Evolutionary conservation across 2,888 invertebrate genomes (phyloP).

Genomic region (Corbicula japonica): DNA sequence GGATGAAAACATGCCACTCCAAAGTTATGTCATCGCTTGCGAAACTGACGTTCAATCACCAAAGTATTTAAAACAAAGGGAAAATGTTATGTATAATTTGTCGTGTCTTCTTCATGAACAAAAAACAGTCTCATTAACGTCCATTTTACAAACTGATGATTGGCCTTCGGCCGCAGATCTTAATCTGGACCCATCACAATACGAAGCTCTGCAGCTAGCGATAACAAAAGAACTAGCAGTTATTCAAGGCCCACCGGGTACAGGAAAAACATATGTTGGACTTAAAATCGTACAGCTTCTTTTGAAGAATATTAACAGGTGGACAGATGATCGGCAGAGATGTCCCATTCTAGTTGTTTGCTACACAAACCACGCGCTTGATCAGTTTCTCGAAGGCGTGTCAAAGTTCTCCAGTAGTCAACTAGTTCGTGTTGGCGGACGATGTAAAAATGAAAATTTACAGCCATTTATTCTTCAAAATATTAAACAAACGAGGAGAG

Average conservation of each 20-base stretch:
- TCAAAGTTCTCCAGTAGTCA: conserved; percentile 58
- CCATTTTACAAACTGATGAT: conserved; percentile 55
- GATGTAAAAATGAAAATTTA: conserved; percentile 74
- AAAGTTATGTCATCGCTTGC: conserved; percentile 75
- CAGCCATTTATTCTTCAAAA: conserved; percentile 65
- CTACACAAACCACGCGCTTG: conserved; percentile 86
- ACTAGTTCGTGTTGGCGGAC: conserved; percentile 83
- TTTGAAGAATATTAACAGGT: conserved; percentile 88
- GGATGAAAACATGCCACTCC: conserved; percentile 78
- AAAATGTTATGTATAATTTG: conserved; percentile 59
- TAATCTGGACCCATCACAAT: conserved; percentile 75
- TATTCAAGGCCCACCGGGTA: conserved; percentile 92
- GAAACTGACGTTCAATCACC: conserved; percentile 69
- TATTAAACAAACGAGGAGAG: conserved; percentile 46
- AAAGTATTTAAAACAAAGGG: conserved; percentile 60
- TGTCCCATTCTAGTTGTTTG: conserved; percentile 84
- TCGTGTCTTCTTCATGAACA: conserved; percentile 30
- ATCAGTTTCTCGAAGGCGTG: conserved; percentile 85
- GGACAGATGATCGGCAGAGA: conserved; percentile 78
- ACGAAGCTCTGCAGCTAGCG: conserved; percentile 80
- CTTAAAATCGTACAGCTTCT: conserved; percentile 90
- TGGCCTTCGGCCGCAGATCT: conserved; percentile 69
- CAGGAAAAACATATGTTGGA: conserved; percentile 94
- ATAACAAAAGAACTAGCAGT: conserved; percentile 83
- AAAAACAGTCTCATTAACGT: neutral